Base-by-base conservation (phyloP, 2,797 vertebrate species). In the Lepus oiostolus region DNA sequence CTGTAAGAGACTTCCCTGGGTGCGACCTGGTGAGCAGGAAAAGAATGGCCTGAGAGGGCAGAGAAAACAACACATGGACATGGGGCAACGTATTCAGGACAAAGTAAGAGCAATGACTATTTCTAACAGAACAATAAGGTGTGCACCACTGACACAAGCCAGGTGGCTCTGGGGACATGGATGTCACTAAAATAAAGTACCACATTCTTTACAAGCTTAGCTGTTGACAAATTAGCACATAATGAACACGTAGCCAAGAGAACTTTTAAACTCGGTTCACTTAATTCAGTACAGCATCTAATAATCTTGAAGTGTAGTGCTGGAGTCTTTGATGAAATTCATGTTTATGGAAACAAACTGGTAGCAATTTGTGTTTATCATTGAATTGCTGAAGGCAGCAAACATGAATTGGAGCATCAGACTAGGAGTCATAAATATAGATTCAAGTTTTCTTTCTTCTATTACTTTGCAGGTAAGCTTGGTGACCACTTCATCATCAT, bases 51-150 rank as follows among this genome's bases (percentile, higher is more conserved):
- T 0, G 2, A 89, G 70, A 93, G 21, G 47, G 75, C 47, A 92
- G 35, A 75, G 68, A 47, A 85, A 75, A 38, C 22, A 90, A 28
- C 38, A 35, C 58, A 16, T 0, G 42, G 77, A 38, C 81, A 60
- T 72, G 11, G 19, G 5, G 47, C 28, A 76, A 4, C 5, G 26
- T 4, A 42, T 7, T 74, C 60, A 63, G 68, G 58, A 75, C 17
- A 21, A 82, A 72, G 71, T 16, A 60, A 72, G 28, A 38, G 22
- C 91, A 88, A 28, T 76, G 47, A 80, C 50, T 65, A 11, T 65
- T 88, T 92, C 8, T 58, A 47, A 47, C 26, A 71, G 21, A 38
- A 93, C 85, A 90, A 16, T 63, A 91, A 84, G 38, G 54, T n/a
- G 9, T 70, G 26, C 5, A 21, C 12, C 5, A 5, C 7, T 63